Percentiles rank a stretch among this genome's conserved stretches.
phyloP scores from a whole-genome alignment of 1,140 invertebrate genomes.

The Lucilia cuprina region DNA sequence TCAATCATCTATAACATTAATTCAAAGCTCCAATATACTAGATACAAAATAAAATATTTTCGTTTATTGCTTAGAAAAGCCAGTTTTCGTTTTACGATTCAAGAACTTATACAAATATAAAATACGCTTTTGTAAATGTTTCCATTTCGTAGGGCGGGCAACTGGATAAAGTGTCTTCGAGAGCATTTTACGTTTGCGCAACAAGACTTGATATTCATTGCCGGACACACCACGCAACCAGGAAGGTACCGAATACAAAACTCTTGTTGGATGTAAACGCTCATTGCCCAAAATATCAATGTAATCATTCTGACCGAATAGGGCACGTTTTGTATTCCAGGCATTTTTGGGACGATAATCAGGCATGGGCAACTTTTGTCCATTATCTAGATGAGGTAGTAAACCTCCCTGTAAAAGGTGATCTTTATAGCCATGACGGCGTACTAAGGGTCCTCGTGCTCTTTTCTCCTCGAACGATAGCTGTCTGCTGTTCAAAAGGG shows the following conservation, averaged over 20 bases:
- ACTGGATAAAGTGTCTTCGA: constrained; percentile 67
- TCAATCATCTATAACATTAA: not conserved
- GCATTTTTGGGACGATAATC: constrained; percentile 70
- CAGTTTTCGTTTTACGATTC: constrained; percentile 80
- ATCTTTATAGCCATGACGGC: constrained; percentile 76
- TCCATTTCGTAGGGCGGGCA: constrained; percentile 78
- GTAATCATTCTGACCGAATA: constrained; percentile 96
- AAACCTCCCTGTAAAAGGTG: constrained; percentile 71
- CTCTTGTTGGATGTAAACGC: constrained; percentile 78
- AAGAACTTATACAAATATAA: constrained; percentile 76
- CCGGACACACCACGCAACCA: constrained; percentile 90
- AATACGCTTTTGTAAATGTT: constrained; percentile 75
- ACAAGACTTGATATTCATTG: constrained; percentile 81
- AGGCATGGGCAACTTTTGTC: constrained; percentile 69
- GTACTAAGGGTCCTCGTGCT: constrained; percentile 67
- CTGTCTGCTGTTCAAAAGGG: constrained; percentile 56
- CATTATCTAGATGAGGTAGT: constrained; percentile 69
- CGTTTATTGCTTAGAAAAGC: constrained; percentile 64
- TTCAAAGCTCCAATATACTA: not conserved
- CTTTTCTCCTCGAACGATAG: constrained; percentile 75
- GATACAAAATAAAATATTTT: not conserved
- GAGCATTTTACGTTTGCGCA: constrained; percentile 77
- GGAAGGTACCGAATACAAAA: constrained; percentile 82
- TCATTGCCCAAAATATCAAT: constrained; percentile 92
- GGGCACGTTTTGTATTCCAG: constrained; percentile 78